A percentile compares a stretch with the other conserved stretches of the same genome.
These are phyloP conservation scores for Drosophila birchii DNA, from an alignment of 2,888 invertebrate species.

Conservation along the genomic window DNA sequence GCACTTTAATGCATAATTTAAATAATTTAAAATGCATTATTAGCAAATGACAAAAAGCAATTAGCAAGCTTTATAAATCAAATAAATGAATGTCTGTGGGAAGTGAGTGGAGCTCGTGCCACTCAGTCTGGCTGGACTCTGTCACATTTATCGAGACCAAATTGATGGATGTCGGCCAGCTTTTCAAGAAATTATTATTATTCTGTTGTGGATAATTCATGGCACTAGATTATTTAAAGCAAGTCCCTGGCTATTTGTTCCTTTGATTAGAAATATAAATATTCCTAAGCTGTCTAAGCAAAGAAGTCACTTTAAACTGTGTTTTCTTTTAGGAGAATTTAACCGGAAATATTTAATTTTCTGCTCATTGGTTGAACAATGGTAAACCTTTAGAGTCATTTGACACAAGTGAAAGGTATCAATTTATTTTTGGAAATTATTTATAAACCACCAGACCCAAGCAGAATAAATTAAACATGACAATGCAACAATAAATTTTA, in stretches of 20 bases:
- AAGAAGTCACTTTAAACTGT: not conserved
- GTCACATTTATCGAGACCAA: slow-evolving; percentile 10
- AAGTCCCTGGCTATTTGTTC: not conserved
- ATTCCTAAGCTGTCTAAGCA: too few relatives aligned
- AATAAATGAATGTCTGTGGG: slow-evolving; percentile 28
- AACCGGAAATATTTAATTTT: not conserved
- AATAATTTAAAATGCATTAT: slow-evolving; percentile 37
- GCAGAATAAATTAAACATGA: not conserved
- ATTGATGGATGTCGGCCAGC: not conserved
- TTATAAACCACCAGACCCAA: not conserved
- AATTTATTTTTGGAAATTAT: not conserved
- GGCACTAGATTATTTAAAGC: slow-evolving; percentile 5
- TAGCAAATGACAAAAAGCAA: slow-evolving; percentile 56
- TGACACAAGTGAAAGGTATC: not conserved
- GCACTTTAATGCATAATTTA: slow-evolving; percentile 42
- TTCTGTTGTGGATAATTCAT: slow-evolving; percentile 1
- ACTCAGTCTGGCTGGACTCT: not conserved
- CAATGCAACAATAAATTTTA: not conserved
- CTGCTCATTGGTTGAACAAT: not conserved
- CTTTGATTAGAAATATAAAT: slow-evolving; percentile 1
- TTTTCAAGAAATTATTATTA: not conserved
- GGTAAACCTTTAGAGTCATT: not conserved
- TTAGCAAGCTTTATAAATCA: slow-evolving; percentile 58
- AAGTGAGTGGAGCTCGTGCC: not conserved
- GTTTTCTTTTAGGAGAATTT: not conserved